Evolutionary conservation across 2,888 invertebrate genomes (phyloP), one percentile per base, ranked within the genome.

Genomic region (Rhimphoctona megacephalus): DNA sequence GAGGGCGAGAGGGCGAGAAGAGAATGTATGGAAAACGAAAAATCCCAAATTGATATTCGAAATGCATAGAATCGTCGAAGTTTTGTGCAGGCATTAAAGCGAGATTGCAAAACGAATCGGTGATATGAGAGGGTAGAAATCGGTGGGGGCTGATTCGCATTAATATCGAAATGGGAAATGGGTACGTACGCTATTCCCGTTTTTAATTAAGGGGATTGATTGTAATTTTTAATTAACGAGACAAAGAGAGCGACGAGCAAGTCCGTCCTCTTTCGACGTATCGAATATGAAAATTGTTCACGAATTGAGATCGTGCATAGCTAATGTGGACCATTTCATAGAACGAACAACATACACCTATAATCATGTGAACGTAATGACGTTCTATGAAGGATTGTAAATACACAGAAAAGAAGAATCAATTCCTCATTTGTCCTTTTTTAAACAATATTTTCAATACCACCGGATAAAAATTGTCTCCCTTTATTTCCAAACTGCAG

Each of bases 211-310:
- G 79, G 69, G 84, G 84, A 87, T 87, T 87, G 77, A 81, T 81
- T 81, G 78, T 87, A 87, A 87, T 81, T 87, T 87, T 87, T 87
- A 87, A 87, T 87, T 85, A 87, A 87, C 86, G 86, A 67, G 69
- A 84, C 81, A 79, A 82, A 64, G 76, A 74, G 81, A 74, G 83
- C 67, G 54, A 69, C 64, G 74, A 69, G 81, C 77, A 73, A 69
- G 39, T 67, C 61, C 76, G 72, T 80, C 64, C 72, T 30, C 46
- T 73, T 78, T 61, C 54, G 46, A 46, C 22, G 43, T 78, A 77
- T 81, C 86, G 81, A 78, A 73, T 81, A 83, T 49, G 80, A 73
- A 52, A 69, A 86, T 81, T 73, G 83, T 81, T 78, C 79, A 52
- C 64, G 66, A 73, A 81, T 81, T 73, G 66, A 73, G 61, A 66